phyloP scores from a whole-genome alignment of 64 coral and sea anemone genomes.

The Platygyra sinensis region DNA sequence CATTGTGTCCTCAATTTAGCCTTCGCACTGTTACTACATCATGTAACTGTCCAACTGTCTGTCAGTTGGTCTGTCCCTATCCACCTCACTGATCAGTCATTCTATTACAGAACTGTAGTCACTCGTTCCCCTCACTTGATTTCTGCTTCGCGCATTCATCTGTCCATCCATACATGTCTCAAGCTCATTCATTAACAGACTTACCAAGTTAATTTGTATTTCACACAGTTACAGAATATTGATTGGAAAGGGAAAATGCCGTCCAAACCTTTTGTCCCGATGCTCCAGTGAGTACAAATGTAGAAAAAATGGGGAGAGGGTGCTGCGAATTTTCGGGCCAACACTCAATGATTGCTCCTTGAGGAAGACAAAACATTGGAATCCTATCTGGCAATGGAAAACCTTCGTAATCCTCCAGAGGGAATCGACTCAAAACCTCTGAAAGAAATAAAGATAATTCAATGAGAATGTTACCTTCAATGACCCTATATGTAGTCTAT shows the following conservation, averaged over 20 bases:
- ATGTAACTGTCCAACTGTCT: too few species aligned
- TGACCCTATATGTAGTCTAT: too few species aligned
- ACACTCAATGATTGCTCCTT: slow-evolving; percentile 87
- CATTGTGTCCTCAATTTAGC: too few species aligned
- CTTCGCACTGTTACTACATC: too few species aligned
- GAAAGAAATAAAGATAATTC: not conserved
- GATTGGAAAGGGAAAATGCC: not conserved
- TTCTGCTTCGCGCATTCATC: too few species aligned
- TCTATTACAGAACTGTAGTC: too few species aligned
- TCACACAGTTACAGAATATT: too few species aligned
- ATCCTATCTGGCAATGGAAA: slow-evolving; percentile 84
- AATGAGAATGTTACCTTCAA: too few species aligned
- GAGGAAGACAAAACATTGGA: slow-evolving; percentile 90
- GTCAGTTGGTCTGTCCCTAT: not conserved
- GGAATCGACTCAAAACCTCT: slow-evolving; percentile 92
- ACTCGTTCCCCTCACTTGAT: too few species aligned
- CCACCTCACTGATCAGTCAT: too few species aligned
- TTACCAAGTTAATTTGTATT: not conserved
- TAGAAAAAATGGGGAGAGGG: slow-evolving; percentile 91
- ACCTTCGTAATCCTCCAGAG: slow-evolving; percentile 58
- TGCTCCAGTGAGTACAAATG: slow-evolving; percentile 89
- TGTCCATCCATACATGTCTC: not conserved
- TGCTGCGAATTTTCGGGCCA: slow-evolving; percentile 95
- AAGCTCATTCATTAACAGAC: too few species aligned
- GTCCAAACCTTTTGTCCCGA: slow-evolving; percentile 86